Evolutionary conservation across 2,797 vertebrate genomes (phyloP).

Genomic region (Sarcophilus harrisii): DNA sequence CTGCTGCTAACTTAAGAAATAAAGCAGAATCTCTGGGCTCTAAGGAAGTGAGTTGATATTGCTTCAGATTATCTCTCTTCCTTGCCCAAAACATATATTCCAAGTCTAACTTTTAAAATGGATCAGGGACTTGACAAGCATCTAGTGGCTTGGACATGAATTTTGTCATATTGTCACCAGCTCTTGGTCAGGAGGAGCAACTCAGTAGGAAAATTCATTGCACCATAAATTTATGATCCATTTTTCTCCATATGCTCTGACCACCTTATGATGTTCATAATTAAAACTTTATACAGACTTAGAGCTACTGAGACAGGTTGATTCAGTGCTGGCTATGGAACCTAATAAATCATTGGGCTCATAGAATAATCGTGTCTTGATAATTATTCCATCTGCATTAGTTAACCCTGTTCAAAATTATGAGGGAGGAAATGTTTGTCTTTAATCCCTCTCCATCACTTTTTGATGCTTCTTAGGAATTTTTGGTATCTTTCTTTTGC

Average conservation of each 20-base stretch:
- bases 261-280: slow-evolving; percentile 74
- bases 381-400: slow-evolving; percentile 72
- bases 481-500: not conserved
- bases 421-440: not conserved
- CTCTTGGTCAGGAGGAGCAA: slow-evolving; percentile 32
- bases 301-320: slow-evolving; percentile 70
- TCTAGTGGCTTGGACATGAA: not conserved
- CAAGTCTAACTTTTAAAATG: slow-evolving; percentile 12
- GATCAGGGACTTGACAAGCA: slow-evolving; percentile 2
- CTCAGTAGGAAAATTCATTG: slow-evolving; percentile 59
- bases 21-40: not conserved
- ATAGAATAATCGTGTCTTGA: slow-evolving; percentile 65
- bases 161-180: slow-evolving; percentile 50
- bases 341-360: slow-evolving; percentile 68
- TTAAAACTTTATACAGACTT: slow-evolving; percentile 79
- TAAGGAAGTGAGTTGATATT: not conserved
- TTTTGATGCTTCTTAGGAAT: not conserved
- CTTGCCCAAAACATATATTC: not conserved
- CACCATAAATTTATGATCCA: slow-evolving; percentile 76
- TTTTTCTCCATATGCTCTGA: slow-evolving; percentile 80
- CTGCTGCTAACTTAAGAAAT: not conserved
- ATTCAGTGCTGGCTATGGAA: slow-evolving; percentile 72
- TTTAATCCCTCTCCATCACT: not conserved
- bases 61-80: not conserved
- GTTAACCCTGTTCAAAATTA: slow-evolving; percentile 14